These are phyloP conservation scores for Monomorium pharaonis DNA, from an alignment of 1,140 invertebrate species.

Conservation along the genomic window DNA sequence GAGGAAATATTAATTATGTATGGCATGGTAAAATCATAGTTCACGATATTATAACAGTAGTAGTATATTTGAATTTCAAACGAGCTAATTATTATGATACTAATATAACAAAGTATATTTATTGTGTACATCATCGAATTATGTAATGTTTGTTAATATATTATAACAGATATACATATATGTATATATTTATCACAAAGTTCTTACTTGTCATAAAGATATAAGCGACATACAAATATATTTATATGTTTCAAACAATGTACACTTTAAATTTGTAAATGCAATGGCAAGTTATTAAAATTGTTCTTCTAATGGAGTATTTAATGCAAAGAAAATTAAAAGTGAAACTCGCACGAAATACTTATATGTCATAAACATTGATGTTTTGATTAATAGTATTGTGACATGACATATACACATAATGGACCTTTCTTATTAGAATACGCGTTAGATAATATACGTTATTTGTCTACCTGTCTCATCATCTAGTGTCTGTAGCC, in stretches of 20 bases:
- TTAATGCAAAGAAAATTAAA: not conserved
- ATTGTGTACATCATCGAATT: constrained; percentile 52
- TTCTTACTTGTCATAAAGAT: not conserved
- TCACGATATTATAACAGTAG: not conserved
- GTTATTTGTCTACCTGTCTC: constrained; percentile 55
- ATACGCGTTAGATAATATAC: constrained; percentile 44
- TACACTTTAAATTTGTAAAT: constrained; percentile 60
- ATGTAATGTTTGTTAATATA: not conserved
- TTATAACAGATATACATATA: not conserved
- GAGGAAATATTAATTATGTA: constrained; percentile 51
- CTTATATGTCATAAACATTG: constrained; percentile 24
- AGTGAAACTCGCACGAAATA: constrained; percentile 1
- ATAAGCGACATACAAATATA: not conserved
- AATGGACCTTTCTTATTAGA: constrained; percentile 7
- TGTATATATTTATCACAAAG: not conserved
- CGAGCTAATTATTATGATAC: not conserved
- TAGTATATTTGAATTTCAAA: constrained; percentile 1
- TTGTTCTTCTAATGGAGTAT: not conserved
- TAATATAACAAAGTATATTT: not conserved
- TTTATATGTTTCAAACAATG: not conserved
- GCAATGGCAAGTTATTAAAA: constrained; percentile 65
- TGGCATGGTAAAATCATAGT: constrained; percentile 57
- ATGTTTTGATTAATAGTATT: constrained; percentile 31
- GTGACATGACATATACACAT: not conserved
- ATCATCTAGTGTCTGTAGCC: constrained; percentile 58